Evolutionary conservation across 1,140 invertebrate species (phyloP).

Genomic region (Polypedilum vanderplanki): DNA sequence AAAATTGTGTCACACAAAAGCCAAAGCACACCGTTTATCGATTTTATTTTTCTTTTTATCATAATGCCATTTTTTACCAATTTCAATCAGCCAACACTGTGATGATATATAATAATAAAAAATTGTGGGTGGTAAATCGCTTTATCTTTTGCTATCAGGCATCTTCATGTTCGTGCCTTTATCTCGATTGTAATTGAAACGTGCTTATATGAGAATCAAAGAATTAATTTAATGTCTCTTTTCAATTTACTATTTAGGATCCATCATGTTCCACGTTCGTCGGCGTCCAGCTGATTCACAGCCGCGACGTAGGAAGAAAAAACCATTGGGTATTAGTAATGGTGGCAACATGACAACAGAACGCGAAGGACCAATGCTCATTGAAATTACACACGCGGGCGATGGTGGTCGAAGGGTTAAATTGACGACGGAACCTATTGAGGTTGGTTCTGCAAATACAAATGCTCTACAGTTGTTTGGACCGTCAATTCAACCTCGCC

Average conservation of each 20-base stretch:
- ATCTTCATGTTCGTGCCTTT: no score
- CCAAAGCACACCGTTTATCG: no score
- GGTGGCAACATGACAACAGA: constrained; percentile 44
- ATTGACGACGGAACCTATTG: constrained; percentile 53
- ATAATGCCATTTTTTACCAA: no score
- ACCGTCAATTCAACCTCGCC: constrained; percentile 79
- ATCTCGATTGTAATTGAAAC: no score
- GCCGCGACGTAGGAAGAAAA: constrained; percentile 85
- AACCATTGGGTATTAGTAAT: constrained; percentile 56
- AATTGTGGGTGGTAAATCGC: no score
- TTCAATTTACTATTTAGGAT: constrained; percentile 52
- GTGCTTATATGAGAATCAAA: not conserved
- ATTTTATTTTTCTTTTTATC: no score
- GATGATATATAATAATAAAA: no score
- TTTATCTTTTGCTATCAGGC: no score
- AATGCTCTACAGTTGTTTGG: constrained; percentile 62
- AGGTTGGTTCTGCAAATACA: constrained; percentile 60
- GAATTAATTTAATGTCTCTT: not conserved
- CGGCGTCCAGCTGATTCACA: constrained; percentile 81
- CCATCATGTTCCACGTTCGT: constrained; percentile 90
- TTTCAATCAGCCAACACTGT: no score
- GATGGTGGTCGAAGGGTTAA: constrained; percentile 55
- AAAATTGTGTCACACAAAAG: no score
- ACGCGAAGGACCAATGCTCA: constrained; percentile 49
- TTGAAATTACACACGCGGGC: constrained; percentile 56